Evolutionary conservation across 2,888 invertebrate genomes (phyloP).

Genomic region (Lasioglossum zephyrum): DNA sequence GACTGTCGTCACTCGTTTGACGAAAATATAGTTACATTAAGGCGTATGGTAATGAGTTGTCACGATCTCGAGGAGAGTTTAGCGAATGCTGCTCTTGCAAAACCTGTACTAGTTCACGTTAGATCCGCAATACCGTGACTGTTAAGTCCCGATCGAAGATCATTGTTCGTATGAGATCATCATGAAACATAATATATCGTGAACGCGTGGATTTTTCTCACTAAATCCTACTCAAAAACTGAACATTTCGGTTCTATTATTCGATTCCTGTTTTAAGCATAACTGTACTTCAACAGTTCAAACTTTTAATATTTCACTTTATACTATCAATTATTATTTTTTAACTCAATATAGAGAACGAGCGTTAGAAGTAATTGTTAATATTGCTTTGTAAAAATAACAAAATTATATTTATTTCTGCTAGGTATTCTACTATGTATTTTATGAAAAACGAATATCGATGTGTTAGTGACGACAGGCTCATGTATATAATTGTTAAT

Average conservation of each 20-base stretch:
- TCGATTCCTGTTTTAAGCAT: neutral
- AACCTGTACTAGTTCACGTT: slow-evolving; percentile 30
- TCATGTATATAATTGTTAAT: no score
- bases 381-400: neutral
- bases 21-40: slow-evolving; percentile 55
- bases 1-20: slow-evolving; percentile 69
- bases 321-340: neutral
- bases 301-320: neutral
- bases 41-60: slow-evolving; percentile 60
- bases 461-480: no score
- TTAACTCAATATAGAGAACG: neutral
- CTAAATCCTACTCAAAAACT: neutral
- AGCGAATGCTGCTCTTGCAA: slow-evolving; percentile 34
- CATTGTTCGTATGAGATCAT: neutral
- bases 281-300: neutral
- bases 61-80: slow-evolving; percentile 37
- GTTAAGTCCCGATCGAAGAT: neutral
- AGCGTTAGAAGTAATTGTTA: neutral
- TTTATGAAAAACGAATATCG: no score
- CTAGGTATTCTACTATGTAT: no score
- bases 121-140: neutral
- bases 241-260: neutral
- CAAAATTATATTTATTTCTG: no score
- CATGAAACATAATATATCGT: neutral
- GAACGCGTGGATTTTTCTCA: neutral